These are phyloP conservation scores for Peromyscus californicus DNA, from an alignment of 2,113 vertebrate species.

Conservation along the genomic window DNA sequence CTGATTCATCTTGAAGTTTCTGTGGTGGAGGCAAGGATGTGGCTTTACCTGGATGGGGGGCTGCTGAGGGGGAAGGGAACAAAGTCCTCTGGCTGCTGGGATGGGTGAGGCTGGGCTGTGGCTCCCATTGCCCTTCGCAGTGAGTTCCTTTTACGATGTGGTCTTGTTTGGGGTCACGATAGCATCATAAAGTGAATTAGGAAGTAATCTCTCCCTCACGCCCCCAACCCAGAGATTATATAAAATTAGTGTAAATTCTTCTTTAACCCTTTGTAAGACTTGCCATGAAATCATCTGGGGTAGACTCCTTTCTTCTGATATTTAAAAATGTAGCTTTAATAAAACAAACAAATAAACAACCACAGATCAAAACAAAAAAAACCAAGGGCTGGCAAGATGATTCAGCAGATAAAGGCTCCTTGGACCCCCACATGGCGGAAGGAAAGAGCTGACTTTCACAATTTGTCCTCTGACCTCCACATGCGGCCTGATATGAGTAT, in stretches of 20 bases:
- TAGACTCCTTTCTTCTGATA: not conserved
- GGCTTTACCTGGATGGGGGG: not conserved
- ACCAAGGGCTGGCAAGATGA: not conserved
- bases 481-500: not conserved
- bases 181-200: conserved; percentile 1
- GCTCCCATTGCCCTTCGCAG: not conserved
- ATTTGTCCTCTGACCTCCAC: not conserved
- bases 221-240: not conserved
- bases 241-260: conserved; percentile 33
- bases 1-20: not conserved
- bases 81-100: not conserved
- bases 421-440: not conserved
- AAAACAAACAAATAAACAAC: not conserved
- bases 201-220: not conserved
- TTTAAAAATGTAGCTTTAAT: not conserved
- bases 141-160: not conserved
- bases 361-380: no score
- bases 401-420: not conserved
- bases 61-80: not conserved
- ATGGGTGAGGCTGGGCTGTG: not conserved
- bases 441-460: not conserved
- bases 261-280: conserved; percentile 38
- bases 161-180: not conserved
- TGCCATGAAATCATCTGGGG: not conserved
- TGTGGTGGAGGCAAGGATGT: not conserved